These are phyloP conservation scores for Leptinotarsa rubiginosa DNA, from an alignment of 2,888 invertebrate species.

Conservation along the genomic window DNA sequence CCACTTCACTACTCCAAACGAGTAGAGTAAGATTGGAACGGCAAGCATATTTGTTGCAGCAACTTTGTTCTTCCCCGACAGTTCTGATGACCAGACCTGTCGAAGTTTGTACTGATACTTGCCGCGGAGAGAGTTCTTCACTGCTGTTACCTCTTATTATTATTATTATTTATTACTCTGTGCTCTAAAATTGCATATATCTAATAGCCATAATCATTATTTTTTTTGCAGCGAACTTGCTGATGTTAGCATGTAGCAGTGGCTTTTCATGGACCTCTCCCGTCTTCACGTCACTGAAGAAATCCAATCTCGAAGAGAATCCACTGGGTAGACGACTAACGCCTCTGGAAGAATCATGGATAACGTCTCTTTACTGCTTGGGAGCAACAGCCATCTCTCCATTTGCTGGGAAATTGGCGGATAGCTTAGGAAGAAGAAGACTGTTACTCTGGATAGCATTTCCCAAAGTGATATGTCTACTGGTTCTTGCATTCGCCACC, in stretches of 20 bases:
- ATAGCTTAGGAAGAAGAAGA: slow-evolving; percentile 72
- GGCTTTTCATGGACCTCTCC: slow-evolving; percentile 55
- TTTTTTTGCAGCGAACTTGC: slow-evolving; percentile 44
- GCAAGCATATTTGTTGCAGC: too few relatives aligned
- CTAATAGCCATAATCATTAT: background rate
- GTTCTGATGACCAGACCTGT: too few relatives aligned
- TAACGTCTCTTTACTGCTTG: slow-evolving; percentile 43
- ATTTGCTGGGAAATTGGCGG: slow-evolving; percentile 36
- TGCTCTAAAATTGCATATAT: too few relatives aligned
- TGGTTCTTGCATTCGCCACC: slow-evolving; percentile 40
- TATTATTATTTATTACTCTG: too few relatives aligned
- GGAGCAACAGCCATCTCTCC: slow-evolving; percentile 45
- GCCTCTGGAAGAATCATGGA: slow-evolving; percentile 43
- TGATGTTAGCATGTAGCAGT: slow-evolving; percentile 43
- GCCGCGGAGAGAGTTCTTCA: too few relatives aligned
- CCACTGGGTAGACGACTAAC: slow-evolving; percentile 31
- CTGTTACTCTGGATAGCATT: slow-evolving; percentile 72
- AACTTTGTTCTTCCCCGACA: too few relatives aligned
- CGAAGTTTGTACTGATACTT: too few relatives aligned
- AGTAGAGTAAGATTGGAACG: too few relatives aligned
- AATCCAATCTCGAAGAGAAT: slow-evolving; percentile 27
- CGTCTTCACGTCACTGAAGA: slow-evolving; percentile 48
- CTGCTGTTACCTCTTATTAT: too few relatives aligned
- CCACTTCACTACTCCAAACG: too few relatives aligned
- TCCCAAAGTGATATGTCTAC: slow-evolving; percentile 71